Percentiles rank a stretch among this genome's conserved stretches.
Evolutionary conservation across 2,113 vertebrate genomes (phyloP).

Genomic region (Callithrix jacchus): DNA sequence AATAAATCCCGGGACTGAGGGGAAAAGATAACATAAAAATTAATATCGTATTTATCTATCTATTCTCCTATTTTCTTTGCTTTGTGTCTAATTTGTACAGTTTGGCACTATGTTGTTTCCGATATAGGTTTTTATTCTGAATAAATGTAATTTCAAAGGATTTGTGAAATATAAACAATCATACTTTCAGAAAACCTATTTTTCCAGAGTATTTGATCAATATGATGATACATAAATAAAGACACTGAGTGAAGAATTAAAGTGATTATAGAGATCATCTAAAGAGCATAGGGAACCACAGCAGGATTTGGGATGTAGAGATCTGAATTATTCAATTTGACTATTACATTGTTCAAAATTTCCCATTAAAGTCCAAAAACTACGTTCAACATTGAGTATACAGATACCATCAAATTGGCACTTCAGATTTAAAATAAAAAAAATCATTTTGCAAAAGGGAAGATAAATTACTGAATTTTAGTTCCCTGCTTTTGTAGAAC

Average conservation of each 20-base stretch:
- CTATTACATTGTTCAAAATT: not conserved
- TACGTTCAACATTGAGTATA: not conserved
- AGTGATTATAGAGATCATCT: not conserved
- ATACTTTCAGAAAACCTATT: not conserved
- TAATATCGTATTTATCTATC: not conserved
- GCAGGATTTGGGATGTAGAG: not conserved
- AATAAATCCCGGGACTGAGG: constrained; percentile 45
- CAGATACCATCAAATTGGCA: not conserved
- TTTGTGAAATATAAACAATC: constrained; percentile 1
- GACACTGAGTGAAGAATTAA: not conserved
- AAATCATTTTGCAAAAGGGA: not conserved
- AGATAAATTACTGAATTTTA: not conserved
- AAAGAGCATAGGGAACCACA: fast-evolving
- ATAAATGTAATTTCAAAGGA: not conserved
- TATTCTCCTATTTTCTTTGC: not conserved
- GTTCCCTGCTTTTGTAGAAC: not conserved
- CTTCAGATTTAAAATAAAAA: no score
- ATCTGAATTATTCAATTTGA: not conserved
- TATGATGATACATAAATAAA: not conserved
- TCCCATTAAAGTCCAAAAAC: not conserved
- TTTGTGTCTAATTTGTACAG: constrained; percentile 1
- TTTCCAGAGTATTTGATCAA: not conserved
- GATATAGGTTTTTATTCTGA: not conserved
- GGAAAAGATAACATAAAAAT: constrained; percentile 36
- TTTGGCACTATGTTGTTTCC: not conserved